These are phyloP conservation scores for cattle (Bos taurus) DNA, from an alignment of 2,113 vertebrate species.

Conservation along the genomic window DNA sequence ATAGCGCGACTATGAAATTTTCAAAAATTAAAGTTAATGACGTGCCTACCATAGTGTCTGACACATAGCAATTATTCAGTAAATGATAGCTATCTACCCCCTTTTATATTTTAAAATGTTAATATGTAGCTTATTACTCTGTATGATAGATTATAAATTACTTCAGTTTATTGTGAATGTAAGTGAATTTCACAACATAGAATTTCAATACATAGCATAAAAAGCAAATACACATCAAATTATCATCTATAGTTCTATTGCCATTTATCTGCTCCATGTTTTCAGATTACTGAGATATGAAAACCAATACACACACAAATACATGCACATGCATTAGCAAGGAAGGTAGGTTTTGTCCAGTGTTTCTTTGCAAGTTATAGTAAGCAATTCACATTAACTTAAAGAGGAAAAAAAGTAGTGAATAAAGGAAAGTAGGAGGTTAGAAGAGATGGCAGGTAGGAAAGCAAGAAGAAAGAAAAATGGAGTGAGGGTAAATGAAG, in stretches of 20 bases:
- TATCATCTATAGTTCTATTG: neutral
- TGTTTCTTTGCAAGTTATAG: neutral
- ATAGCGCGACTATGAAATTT: neutral
- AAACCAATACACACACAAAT: neutral
- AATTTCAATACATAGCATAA: neutral
- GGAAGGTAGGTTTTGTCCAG: neutral
- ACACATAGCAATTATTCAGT: neutral
- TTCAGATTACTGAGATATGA: neutral
- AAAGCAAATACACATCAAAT: neutral
- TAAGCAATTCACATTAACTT: neutral
- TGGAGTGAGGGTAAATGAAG: neutral
- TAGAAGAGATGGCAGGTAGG: neutral
- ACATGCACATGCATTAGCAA: neutral
- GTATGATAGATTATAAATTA: neutral
- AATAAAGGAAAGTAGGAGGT: neutral
- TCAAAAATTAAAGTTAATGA: neutral
- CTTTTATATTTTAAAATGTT: neutral
- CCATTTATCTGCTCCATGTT: neutral
- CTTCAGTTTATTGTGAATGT: neutral
- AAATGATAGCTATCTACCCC: neutral
- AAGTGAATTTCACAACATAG: neutral
- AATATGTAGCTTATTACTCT: neutral
- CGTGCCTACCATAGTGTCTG: neutral
- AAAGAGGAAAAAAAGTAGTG: neutral
- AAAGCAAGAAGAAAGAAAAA: neutral